Base-by-base conservation (phyloP, 2,797 vertebrate species). In the Ctenosaura bakeri region DNA sequence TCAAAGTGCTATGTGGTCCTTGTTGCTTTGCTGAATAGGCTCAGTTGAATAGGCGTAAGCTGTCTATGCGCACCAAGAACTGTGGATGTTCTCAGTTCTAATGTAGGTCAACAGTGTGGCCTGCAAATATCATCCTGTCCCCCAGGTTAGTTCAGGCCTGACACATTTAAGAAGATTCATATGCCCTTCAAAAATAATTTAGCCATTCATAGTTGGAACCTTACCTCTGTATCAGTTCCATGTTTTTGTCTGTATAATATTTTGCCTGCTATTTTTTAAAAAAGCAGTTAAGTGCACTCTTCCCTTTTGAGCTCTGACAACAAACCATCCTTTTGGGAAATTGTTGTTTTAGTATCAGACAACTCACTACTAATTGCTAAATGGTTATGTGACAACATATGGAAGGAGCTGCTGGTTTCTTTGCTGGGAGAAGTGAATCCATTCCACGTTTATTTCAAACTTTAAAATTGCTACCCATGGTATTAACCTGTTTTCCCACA, bases 251-350 rank as follows among this genome's bases (percentile, higher is more conserved):
- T 69, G 35, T 12, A 87, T 24, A 12, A 74, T 32, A 90, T 76
- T 69, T 86, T 85, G 74, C 66, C 29, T 20, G 9, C 59, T 88
- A 54, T 6, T 89, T 46, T 35, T 54, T 24, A 85, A 29, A 50
- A 7, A 50, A 69, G 4, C 62, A 87, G n/a, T 66, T 29, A 32
- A 78, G 13, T 54, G 32, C 16, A 13, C 54, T 10, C 83, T 81
- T 83, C 73, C 24, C 38, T 35, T 24, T 80, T n/a, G 2, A 66
- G 54, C 59, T 29, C 46, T 89, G 16, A 78, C 59, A 26, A 9
- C 86, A 78, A 89, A 35, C 8, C 52, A 10, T 69, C 32, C 78
- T 86, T 87, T 88, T 62, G 14, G 80, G 38, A 88, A 42, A 90
- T 20, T 85, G 24, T 22, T n/a, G 66, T 14, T 80, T 62, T 20